Evolutionary conservation across 2,888 invertebrate species (phyloP).

Genomic region (Drosophila mulleri): DNA sequence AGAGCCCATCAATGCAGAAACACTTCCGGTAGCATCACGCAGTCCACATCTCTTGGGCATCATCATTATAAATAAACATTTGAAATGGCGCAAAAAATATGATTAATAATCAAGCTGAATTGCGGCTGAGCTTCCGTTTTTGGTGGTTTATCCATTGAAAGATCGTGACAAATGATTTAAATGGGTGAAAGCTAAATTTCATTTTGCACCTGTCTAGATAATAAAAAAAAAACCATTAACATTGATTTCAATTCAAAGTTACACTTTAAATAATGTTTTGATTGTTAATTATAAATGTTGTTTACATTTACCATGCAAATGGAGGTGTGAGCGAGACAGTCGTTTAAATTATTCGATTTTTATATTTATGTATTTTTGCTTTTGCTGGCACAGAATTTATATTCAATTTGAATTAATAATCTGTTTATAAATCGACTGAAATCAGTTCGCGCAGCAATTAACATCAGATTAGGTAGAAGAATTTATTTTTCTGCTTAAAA

Average conservation of each 20-base stretch:
- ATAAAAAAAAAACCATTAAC: background rate
- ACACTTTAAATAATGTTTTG: slow-evolving; percentile 7
- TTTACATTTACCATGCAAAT: background rate
- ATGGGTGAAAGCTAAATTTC: slow-evolving; percentile 19
- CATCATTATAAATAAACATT: slow-evolving; percentile 35
- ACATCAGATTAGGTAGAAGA: background rate
- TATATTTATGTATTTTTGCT: background rate
- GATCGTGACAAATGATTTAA: slow-evolving; percentile 38
- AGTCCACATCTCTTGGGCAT: slow-evolving; percentile 25
- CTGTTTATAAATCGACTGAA: slow-evolving; percentile 15
- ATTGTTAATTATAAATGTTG: slow-evolving; percentile 11
- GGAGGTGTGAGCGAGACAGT: background rate
- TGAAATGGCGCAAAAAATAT: slow-evolving; percentile 6
- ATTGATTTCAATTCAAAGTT: slow-evolving; percentile 4
- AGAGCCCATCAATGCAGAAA: slow-evolving; percentile 36
- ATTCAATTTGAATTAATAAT: background rate
- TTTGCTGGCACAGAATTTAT: background rate
- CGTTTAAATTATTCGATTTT: background rate
- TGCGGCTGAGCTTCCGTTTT: slow-evolving; percentile 29
- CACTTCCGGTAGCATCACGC: slow-evolving; percentile 19
- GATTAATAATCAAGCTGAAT: slow-evolving; percentile 23
- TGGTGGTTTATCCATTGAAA: slow-evolving; percentile 14
- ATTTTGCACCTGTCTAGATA: background rate
- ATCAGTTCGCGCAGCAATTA: background rate
- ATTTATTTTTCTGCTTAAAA: background rate